Evolutionary conservation across 2,888 invertebrate species (phyloP).

Genomic region (Euzetes globulus): DNA sequence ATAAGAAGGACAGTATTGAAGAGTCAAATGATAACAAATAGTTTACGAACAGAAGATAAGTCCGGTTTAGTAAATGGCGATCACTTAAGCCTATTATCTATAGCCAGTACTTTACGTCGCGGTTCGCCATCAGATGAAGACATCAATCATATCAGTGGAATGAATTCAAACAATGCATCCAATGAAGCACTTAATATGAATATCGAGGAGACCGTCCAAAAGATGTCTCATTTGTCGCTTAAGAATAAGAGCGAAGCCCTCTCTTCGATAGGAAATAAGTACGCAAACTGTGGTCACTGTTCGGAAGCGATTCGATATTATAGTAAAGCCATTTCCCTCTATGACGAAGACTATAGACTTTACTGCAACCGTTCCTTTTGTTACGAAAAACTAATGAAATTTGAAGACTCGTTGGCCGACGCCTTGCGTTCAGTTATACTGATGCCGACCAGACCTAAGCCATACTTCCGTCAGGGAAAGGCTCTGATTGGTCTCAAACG

Average conservation of each 20-base stretch:
- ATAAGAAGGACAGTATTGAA: too few relatives aligned
- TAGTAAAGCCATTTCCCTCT: slow-evolving; percentile 12
- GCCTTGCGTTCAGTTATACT: slow-evolving; percentile 7
- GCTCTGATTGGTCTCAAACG: slow-evolving; percentile 13
- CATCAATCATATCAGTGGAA: background rate
- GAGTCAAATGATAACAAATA: background rate
- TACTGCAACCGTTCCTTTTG: slow-evolving; percentile 20
- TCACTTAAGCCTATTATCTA: slow-evolving; percentile 5
- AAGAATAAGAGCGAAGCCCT: slow-evolving; percentile 9
- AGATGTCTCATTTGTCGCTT: background rate
- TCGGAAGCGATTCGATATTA: slow-evolving; percentile 11
- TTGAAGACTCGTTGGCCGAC: slow-evolving; percentile 11
- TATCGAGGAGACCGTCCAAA: background rate
- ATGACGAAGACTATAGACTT: slow-evolving; percentile 18
- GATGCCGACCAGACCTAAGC: slow-evolving; percentile 25
- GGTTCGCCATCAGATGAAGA: slow-evolving; percentile 3
- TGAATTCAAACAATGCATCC: background rate
- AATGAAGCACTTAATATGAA: background rate
- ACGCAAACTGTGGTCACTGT: slow-evolving; percentile 8
- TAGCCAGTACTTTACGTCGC: slow-evolving; percentile 9
- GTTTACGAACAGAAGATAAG: background rate
- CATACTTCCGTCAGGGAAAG: slow-evolving; percentile 22
- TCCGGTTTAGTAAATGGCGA: background rate
- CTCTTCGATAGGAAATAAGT: background rate
- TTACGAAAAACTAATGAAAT: slow-evolving; percentile 19